A percentile compares a stretch with the other conserved stretches of the same genome.
These are phyloP conservation scores for Zoanthus sansibaricus DNA, from an alignment of 92 coral and sea anemone genomes.

Conservation along the genomic window DNA sequence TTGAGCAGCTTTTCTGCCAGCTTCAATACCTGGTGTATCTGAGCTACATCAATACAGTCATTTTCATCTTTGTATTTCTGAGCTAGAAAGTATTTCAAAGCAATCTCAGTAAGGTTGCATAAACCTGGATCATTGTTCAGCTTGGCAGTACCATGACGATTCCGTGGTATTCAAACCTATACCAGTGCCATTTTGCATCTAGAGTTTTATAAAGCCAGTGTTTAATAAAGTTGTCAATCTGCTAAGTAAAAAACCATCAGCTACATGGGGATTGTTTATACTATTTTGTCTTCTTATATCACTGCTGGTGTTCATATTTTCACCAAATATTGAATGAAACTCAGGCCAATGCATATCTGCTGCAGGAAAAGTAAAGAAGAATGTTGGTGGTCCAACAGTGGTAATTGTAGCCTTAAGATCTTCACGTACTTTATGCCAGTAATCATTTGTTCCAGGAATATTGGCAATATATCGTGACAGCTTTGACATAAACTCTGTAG, in stretches of 20 bases:
- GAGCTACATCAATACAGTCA: conserved; percentile 41
- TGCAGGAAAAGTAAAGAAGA: conserved; percentile 60
- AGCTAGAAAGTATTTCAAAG: conserved; percentile 50
- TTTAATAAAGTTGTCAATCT: conserved; percentile 7
- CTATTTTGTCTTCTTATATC: conserved; percentile 29
- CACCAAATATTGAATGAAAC: conserved; percentile 34
- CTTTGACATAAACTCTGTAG: conserved; percentile 49
- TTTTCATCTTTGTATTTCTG: conserved; percentile 45
- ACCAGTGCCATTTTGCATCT: no score
- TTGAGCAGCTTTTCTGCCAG: conserved; percentile 64
- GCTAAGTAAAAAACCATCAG: conserved; percentile 42
- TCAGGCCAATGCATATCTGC: background rate
- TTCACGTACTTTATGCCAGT: conserved; percentile 61
- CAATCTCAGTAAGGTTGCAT: background rate
- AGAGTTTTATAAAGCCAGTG: conserved; percentile 33
- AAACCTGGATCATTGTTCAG: no score
- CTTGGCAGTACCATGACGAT: background rate
- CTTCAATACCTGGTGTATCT: conserved; percentile 65
- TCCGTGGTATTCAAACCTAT: background rate
- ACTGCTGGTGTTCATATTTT: conserved; percentile 26
- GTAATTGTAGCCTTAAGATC: conserved; percentile 49
- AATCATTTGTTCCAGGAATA: background rate
- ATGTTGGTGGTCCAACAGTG: conserved; percentile 57
- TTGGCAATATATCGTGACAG: conserved; percentile 51
- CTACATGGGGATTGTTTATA: conserved; percentile 30